Evolutionary conservation across 2,888 invertebrate species (phyloP).

Genomic region (Synanthedon vespiformis): DNA sequence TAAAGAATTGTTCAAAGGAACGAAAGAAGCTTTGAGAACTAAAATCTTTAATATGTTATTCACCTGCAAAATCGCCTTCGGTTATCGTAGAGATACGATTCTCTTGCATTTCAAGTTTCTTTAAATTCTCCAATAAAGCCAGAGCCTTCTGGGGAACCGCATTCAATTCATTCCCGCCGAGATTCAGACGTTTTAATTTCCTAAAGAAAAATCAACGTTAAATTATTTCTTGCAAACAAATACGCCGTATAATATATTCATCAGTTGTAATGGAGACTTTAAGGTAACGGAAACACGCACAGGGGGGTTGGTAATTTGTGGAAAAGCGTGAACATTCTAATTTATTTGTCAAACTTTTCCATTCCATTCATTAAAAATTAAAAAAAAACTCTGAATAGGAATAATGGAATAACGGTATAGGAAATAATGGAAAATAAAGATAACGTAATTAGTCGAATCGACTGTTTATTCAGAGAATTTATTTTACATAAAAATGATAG

Average conservation of each 20-base stretch:
- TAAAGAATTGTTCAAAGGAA: not conserved
- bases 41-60: not conserved
- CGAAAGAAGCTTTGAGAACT: not conserved
- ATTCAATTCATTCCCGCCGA: constrained; percentile 85
- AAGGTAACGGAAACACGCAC: not conserved
- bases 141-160: constrained; percentile 84
- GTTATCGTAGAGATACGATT: constrained; percentile 82
- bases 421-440: no score
- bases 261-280: not conserved
- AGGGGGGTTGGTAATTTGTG: constrained; percentile 7
- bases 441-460: no score
- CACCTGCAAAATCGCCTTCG: constrained; percentile 90
- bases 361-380: not conserved
- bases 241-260: not conserved
- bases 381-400: no score
- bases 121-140: constrained; percentile 82
- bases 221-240: not conserved
- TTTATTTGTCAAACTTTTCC: constrained; percentile 17
- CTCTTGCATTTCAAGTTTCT: constrained; percentile 90
- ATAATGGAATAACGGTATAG: no score
- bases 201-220: constrained; percentile 35
- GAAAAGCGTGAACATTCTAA: constrained; percentile 10
- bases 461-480: no score
- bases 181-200: constrained; percentile 85
- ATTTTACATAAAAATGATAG: no score